phyloP scores from a whole-genome alignment of 2,888 invertebrate genomes.

The Cataglyphis cursor region DNA sequence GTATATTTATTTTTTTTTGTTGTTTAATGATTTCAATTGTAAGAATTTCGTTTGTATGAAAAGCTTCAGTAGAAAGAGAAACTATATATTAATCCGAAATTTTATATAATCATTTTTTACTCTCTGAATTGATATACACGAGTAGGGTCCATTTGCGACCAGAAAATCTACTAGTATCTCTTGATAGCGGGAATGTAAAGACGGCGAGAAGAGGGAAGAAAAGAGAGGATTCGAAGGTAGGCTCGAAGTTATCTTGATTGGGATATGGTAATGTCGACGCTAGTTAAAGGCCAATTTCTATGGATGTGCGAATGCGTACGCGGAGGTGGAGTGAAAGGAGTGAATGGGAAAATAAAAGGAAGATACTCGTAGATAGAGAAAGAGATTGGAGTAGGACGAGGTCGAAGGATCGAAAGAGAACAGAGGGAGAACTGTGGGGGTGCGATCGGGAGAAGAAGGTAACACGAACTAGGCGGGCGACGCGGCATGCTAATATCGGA shows the following conservation, averaged over 20 bases:
- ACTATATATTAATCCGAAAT: not conserved
- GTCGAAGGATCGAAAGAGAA: conserved; percentile 32
- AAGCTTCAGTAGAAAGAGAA: not conserved
- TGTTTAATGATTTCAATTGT: not conserved
- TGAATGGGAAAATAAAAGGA: conserved; percentile 54
- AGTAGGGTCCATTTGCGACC: conserved; percentile 56
- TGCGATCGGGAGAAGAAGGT: conserved; percentile 66
- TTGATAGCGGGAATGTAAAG: not conserved
- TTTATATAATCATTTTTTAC: conserved; percentile 28
- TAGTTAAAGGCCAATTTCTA: conserved; percentile 73
- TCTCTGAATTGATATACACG: not conserved
- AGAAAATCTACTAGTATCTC: conserved; percentile 61
- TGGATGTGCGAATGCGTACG: conserved; percentile 72
- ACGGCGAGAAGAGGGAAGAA: not conserved
- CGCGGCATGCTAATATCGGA: conserved; percentile 78
- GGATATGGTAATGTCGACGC: conserved; percentile 73
- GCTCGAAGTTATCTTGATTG: conserved; percentile 76
- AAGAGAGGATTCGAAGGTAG: conserved; percentile 43
- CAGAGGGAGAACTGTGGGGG: conserved; percentile 16
- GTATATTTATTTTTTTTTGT: conserved; percentile 6
- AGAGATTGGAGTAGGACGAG: not conserved
- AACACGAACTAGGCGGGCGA: conserved; percentile 77
- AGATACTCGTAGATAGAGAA: not conserved
- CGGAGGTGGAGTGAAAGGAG: conserved; percentile 41
- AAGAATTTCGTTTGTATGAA: not conserved